These are phyloP conservation scores for Ostrea denselamellosa DNA, from an alignment of 1,140 invertebrate species.

Conservation along the genomic window DNA sequence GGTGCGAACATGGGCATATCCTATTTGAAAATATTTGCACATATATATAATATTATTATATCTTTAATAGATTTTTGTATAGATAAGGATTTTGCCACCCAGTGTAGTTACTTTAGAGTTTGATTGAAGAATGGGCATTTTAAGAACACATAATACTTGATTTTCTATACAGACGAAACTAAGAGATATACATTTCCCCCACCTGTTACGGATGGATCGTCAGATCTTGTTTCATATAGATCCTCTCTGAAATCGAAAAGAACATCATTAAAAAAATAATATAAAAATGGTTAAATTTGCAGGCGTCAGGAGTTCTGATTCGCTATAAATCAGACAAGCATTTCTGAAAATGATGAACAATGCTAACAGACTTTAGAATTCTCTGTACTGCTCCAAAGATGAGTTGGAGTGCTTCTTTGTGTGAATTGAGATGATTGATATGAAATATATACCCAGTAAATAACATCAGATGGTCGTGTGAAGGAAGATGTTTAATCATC, in stretches of 20 bases:
- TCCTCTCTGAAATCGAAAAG: constrained; percentile 30
- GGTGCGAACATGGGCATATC: constrained; percentile 47
- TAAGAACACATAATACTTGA: too few relatives aligned
- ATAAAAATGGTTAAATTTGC: background rate
- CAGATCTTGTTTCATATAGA: constrained; percentile 24
- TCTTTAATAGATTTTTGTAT: too few relatives aligned
- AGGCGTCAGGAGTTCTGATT: background rate
- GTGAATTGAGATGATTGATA: background rate
- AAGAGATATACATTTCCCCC: background rate
- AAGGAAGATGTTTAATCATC: constrained; percentile 34
- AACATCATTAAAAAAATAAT: background rate
- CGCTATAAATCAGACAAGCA: background rate
- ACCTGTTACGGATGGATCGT: constrained; percentile 42
- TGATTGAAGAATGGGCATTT: too few relatives aligned
- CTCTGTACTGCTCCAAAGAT: too few relatives aligned
- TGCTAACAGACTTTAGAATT: background rate
- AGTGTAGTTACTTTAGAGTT: too few relatives aligned
- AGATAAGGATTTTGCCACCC: too few relatives aligned
- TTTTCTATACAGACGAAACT: background rate
- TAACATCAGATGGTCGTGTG: constrained; percentile 56
- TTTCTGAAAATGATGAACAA: background rate
- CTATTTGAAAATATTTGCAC: background rate
- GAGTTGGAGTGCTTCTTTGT: too few relatives aligned
- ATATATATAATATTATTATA: too few relatives aligned
- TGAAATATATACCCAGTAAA: constrained; percentile 52